These are phyloP conservation scores for Hybos culiciformis DNA, from an alignment of 2,888 invertebrate genomes.

Conservation along the genomic window DNA sequence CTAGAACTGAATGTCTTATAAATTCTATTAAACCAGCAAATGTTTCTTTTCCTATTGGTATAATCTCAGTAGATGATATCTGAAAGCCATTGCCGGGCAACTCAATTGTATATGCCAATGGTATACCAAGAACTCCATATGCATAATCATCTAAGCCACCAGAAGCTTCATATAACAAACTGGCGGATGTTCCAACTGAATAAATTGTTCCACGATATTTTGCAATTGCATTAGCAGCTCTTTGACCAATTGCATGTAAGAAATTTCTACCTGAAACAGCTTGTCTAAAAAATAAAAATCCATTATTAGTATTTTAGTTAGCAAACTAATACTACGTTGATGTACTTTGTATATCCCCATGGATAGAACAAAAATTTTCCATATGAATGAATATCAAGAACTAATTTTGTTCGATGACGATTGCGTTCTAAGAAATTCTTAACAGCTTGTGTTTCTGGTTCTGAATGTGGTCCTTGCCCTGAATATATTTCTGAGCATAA, in stretches of 20 bases:
- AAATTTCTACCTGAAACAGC: conserved; percentile 27
- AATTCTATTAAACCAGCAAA: conserved; percentile 34
- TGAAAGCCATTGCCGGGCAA: conserved; percentile 44
- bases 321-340: background rate
- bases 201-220: conserved; percentile 36
- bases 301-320: background rate
- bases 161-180: conserved; percentile 41
- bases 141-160: conserved; percentile 57
- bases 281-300: conserved; percentile 18
- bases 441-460: conserved; percentile 31
- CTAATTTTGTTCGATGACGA: conserved; percentile 31
- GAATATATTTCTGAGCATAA: conserved; percentile 34
- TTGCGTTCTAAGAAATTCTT: conserved; percentile 29
- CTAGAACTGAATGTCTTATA: conserved; percentile 29
- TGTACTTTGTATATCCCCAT: conserved; percentile 31
- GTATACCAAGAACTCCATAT: conserved; percentile 41
- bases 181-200: conserved; percentile 39
- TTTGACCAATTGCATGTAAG: conserved; percentile 27
- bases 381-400: conserved; percentile 34
- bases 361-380: conserved; percentile 36
- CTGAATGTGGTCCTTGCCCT: conserved; percentile 28
- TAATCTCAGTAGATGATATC: conserved; percentile 27
- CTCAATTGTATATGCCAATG: conserved; percentile 49
- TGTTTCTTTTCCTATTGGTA: conserved; percentile 33
- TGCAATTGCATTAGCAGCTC: conserved; percentile 32